A percentile compares a stretch with the other conserved stretches of the same genome.
phyloP scores from a whole-genome alignment of 2,113 vertebrate species.

The Gopherus evgoodei region DNA sequence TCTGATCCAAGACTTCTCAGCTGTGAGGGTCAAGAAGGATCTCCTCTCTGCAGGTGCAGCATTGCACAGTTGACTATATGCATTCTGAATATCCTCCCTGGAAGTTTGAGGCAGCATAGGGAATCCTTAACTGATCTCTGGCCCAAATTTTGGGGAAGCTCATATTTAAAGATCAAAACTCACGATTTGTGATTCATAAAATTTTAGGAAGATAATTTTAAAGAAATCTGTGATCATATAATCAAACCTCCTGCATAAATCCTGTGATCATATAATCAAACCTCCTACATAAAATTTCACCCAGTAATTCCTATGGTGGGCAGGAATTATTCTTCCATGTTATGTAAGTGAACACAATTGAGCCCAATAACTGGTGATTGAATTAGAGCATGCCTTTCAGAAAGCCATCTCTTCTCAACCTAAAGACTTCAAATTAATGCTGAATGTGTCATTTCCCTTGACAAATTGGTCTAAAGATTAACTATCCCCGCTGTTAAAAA shows the following conservation, averaged over 20 bases:
- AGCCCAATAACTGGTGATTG: too few species aligned
- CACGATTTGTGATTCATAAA: background rate
- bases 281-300: background rate
- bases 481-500: background rate
- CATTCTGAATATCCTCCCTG: background rate
- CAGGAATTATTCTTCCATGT: background rate
- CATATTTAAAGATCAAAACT: background rate
- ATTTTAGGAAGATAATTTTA: background rate
- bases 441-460: background rate
- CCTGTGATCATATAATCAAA: background rate
- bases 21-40: background rate
- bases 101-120: background rate
- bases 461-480: slow-evolving; percentile 7
- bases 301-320: background rate
- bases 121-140: background rate
- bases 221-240: background rate
- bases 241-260: background rate
- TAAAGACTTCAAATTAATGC: background rate
- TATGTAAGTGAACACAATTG: background rate
- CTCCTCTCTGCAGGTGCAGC: background rate
- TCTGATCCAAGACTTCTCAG: background rate
- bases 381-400: background rate
- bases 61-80: background rate
- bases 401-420: background rate
- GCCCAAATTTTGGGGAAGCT: background rate